Conservation (phyloP, 2,797 vertebrate species). For the Balearica regulorum region DNA sequence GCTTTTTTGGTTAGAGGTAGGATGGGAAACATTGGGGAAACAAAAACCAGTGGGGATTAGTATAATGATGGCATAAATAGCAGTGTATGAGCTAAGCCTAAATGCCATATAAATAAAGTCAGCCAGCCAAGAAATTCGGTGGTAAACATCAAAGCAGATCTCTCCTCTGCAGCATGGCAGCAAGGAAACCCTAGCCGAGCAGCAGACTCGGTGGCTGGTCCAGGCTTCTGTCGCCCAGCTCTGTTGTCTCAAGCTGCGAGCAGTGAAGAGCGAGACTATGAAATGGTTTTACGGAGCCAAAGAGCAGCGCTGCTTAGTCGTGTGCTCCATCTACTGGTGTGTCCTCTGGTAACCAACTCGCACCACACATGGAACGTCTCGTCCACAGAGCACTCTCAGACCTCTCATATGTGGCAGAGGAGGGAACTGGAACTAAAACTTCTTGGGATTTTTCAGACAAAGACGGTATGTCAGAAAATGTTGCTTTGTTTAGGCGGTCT, state of each 20-base stretch:
- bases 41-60: not conserved
- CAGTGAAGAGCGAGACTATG: not conserved
- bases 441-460: not conserved
- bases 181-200: not conserved
- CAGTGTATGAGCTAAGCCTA: not conserved
- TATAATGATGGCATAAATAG: not conserved
- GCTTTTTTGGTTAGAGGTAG: not conserved
- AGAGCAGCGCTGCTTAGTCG: fast-evolving
- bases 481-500: not conserved
- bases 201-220: not conserved
- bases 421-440: not conserved
- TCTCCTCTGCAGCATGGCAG: not conserved
- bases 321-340: constrained; percentile 6
- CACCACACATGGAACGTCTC: not conserved
- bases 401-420: not conserved
- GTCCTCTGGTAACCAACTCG: not conserved
- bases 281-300: not conserved
- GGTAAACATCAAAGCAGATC: not conserved
- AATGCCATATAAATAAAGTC: not conserved
- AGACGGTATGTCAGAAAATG: not conserved
- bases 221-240: not conserved
- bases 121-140: not conserved
- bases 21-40: not conserved
- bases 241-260: not conserved
- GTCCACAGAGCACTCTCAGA: not conserved